Percentiles rank a stretch among this genome's conserved stretches.
Conservation (phyloP, 1,140 invertebrate genomes). For the Holcopasites calliopsidis region DNA sequence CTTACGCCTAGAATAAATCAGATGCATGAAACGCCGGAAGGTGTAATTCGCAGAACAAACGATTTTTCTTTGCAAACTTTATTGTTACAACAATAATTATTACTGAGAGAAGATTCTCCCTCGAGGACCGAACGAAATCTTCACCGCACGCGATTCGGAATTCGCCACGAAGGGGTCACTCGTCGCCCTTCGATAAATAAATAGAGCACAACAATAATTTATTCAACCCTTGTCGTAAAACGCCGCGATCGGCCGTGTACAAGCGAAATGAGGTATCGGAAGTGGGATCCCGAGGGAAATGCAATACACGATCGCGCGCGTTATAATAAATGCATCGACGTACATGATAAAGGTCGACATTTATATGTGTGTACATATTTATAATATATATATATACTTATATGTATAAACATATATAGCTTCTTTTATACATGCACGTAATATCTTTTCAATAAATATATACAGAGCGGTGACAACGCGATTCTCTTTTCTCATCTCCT, state of each 20-base stretch:
- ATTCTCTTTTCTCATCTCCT: background rate
- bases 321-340: slow-evolving; percentile 22
- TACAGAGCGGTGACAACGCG: slow-evolving; percentile 31
- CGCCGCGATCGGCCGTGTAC: slow-evolving; percentile 19
- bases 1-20: background rate
- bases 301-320: slow-evolving; percentile 19
- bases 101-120: slow-evolving; percentile 21
- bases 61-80: slow-evolving; percentile 30
- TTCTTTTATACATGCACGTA: slow-evolving; percentile 36
- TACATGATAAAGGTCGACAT: slow-evolving; percentile 7
- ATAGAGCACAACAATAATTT: slow-evolving; percentile 66
- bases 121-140: background rate
- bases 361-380: slow-evolving; percentile 16
- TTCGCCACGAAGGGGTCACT: background rate
- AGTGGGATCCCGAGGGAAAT: slow-evolving; percentile 30
- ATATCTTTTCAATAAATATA: slow-evolving; percentile 35
- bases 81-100: slow-evolving; percentile 45
- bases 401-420: slow-evolving; percentile 21
- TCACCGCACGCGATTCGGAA: background rate
- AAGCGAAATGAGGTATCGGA: slow-evolving; percentile 54
- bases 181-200: slow-evolving; percentile 55
- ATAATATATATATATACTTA: slow-evolving; percentile 14
- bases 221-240: slow-evolving; percentile 54
- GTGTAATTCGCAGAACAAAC: background rate
- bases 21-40: background rate